These are phyloP conservation scores for Trididemnum miniatum DNA, from an alignment of 23 tunicate species.

Conservation along the genomic window DNA sequence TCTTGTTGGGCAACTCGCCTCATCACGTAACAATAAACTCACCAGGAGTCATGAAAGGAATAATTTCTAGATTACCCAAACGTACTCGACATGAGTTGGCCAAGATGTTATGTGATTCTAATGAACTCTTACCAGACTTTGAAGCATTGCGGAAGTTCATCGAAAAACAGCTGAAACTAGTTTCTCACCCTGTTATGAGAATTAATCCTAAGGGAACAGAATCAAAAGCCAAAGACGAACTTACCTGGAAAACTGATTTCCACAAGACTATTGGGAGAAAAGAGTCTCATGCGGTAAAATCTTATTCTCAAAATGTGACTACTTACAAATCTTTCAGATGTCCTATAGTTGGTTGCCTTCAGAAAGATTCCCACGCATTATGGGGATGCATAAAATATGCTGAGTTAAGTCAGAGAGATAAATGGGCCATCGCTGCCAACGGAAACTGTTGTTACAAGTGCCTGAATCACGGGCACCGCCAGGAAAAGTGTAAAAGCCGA, in stretches of 20 bases:
- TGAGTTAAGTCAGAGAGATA: background rate
- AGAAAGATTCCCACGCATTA: background rate
- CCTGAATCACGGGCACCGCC: background rate
- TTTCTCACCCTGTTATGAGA: background rate
- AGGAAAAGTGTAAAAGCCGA: background rate
- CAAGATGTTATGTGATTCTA: background rate
- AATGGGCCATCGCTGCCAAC: no score
- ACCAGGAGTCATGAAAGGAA: background rate
- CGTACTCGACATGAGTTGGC: background rate
- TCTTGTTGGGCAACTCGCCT: background rate
- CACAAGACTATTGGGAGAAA: background rate
- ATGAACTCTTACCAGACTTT: background rate
- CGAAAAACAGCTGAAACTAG: background rate
- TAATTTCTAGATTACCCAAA: background rate
- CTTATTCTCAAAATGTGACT: background rate
- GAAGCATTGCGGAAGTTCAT: background rate
- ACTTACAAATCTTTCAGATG: background rate
- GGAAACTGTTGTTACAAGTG: conserved; percentile 10
- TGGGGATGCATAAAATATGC: background rate
- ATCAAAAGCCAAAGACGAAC: background rate
- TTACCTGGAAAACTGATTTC: background rate
- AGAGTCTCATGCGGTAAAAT: background rate
- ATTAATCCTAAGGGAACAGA: background rate
- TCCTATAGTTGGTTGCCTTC: background rate
- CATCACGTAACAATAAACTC: background rate